Evolutionary conservation across 2,888 invertebrate genomes (phyloP).

Genomic region (Eupelmus urozonus): DNA sequence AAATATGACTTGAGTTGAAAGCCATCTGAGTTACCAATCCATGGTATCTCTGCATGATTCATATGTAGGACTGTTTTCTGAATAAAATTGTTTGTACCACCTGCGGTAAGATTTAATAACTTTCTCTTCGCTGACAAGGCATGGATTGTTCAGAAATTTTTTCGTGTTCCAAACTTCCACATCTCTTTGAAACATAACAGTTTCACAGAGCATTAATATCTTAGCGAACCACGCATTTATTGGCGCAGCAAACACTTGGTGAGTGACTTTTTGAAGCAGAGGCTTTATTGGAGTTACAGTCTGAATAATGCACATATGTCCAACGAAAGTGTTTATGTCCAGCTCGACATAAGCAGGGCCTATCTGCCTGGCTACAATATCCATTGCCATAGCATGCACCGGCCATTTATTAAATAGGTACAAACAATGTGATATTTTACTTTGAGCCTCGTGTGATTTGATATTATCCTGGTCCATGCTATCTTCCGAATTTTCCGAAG

Average conservation of each 20-base stretch:
- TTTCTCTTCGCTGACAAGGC: constrained; percentile 86
- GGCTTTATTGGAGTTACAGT: constrained; percentile 89
- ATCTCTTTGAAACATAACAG: constrained; percentile 88
- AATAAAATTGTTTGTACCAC: constrained; percentile 93
- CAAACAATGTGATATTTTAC: constrained; percentile 83
- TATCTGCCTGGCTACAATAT: constrained; percentile 82
- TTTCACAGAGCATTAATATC: constrained; percentile 84
- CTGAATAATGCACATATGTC: constrained; percentile 84
- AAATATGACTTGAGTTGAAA: too few species aligned
- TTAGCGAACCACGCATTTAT: constrained; percentile 83
- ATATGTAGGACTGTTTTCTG: constrained; percentile 82
- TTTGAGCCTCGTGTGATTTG: constrained; percentile 81
- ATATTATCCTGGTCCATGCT: not conserved
- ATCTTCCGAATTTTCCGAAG: constrained; percentile 22
- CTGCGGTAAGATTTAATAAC: constrained; percentile 85
- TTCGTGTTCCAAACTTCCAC: constrained; percentile 93
- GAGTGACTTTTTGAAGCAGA: constrained; percentile 86
- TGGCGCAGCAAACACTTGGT: constrained; percentile 85
- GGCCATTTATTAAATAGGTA: constrained; percentile 80
- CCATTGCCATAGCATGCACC: constrained; percentile 80
- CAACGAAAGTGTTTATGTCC: constrained; percentile 80
- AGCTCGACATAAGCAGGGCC: constrained; percentile 90
- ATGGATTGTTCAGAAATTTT: constrained; percentile 84
- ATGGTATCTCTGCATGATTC: constrained; percentile 68
- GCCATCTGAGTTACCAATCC: constrained; percentile 70